Conservation (phyloP, 2,888 invertebrate genomes). For the Hofmannophila pseudospretella region DNA sequence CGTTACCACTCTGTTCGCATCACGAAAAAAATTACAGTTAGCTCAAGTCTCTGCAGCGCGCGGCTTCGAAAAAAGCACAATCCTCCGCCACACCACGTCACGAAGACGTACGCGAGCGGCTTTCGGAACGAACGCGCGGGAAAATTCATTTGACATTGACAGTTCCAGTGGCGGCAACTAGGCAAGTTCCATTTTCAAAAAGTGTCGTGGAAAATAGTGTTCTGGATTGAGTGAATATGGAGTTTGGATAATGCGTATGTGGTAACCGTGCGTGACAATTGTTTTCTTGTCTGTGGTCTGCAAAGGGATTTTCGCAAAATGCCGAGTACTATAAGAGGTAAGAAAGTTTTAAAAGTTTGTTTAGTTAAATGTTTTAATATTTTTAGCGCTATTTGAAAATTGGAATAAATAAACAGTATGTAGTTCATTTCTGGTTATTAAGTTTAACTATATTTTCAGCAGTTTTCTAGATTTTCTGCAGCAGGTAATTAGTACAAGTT, state of each 20-base stretch:
- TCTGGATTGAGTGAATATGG: conserved; percentile 23
- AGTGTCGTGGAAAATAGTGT: conserved; percentile 14
- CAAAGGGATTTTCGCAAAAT: conserved; percentile 57
- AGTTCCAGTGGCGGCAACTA: conserved; percentile 42
- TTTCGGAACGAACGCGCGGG: conserved; percentile 42
- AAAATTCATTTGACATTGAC: conserved; percentile 49
- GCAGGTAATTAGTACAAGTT: too few species aligned
- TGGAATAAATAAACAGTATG: too few species aligned
- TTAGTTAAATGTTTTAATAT: too few species aligned
- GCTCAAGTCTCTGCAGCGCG: conserved; percentile 45
- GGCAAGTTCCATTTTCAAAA: not conserved
- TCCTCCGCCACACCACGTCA: conserved; percentile 52
- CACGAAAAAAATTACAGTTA: conserved; percentile 75
- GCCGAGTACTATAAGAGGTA: conserved; percentile 75
- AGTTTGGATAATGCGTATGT: conserved; percentile 43
- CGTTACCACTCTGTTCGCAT: conserved; percentile 56
- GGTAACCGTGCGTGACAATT: conserved; percentile 27
- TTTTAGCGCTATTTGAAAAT: too few species aligned
- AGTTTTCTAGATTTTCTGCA: too few species aligned
- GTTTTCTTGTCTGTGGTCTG: conserved; percentile 22
- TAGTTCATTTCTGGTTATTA: too few species aligned
- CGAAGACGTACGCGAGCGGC: conserved; percentile 55
- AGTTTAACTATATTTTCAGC: too few species aligned
- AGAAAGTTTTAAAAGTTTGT: conserved; percentile 21
- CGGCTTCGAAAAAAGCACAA: conserved; percentile 69